A percentile compares a stretch with the other conserved stretches of the same genome.
phyloP scores from a whole-genome alignment of 1,140 invertebrate species.

The Mylabris phalerata region DNA sequence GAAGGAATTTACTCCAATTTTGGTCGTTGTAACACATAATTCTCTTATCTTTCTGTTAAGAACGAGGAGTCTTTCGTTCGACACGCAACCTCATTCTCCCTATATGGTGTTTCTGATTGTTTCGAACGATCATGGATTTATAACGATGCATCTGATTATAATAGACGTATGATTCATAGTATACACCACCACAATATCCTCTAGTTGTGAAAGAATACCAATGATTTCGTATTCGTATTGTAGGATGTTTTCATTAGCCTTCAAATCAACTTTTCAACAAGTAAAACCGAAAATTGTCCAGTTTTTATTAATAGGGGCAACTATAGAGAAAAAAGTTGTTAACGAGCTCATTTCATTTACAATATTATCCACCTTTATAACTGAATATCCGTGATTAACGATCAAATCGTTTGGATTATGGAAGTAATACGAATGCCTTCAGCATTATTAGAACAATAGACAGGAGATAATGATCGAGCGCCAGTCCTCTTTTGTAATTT shows the following conservation, averaged over 20 bases:
- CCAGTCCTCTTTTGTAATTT: no score
- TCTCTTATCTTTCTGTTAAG: background rate
- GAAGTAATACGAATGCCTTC: no score
- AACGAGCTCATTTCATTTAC: no score
- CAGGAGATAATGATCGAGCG: no score
- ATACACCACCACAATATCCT: slow-evolving; percentile 6
- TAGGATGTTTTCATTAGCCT: slow-evolving; percentile 5
- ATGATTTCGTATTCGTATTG: background rate
- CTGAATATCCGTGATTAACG: no score
- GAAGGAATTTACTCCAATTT: background rate
- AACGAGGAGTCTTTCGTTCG: slow-evolving; percentile 4
- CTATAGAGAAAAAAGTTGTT: no score
- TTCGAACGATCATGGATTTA: slow-evolving; percentile 10
- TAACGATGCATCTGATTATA: slow-evolving; percentile 18
- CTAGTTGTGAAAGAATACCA: slow-evolving; percentile 4
- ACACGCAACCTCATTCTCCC: slow-evolving; percentile 15
- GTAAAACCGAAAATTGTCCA: no score
- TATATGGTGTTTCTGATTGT: slow-evolving; percentile 17
- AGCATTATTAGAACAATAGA: no score
- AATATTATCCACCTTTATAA: no score
- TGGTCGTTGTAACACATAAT: background rate
- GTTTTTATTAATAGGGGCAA: no score
- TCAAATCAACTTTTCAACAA: background rate
- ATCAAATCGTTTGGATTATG: no score
- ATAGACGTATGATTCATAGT: slow-evolving; percentile 13